Evolutionary conservation across 2,797 vertebrate species (phyloP), one percentile per base, ranked within the genome.

Genomic region (Pseudochirops cupreus): DNA sequence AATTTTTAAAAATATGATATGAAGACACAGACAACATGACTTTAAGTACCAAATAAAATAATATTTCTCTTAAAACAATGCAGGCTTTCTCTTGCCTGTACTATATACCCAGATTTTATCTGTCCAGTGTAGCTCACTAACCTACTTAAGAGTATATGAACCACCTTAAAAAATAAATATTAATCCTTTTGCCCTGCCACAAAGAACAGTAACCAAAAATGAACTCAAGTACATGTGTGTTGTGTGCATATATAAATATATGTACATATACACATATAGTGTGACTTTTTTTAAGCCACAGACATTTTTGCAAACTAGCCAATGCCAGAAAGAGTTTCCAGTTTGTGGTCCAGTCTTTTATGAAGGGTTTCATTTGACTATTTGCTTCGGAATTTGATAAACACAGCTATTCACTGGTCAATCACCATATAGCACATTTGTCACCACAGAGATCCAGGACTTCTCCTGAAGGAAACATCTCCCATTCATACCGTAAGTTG

Each of bases 311-410:
- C 57, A 92, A 93, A 92, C 74, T 93, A 2, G 0, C 91, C 91
- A 94, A 46, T 92, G 52, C 93, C 46, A 62, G 9, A 18, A 67
- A 94, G 74, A 97, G 93, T 67, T 91, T 98, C 94, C 33, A 96
- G 93, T 90, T 96, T 94, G 93, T 92, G 97, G 95, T 97, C 67
- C 95, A 93, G 94, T 52, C 91, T 97, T 96, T 96, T 91, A 94
- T 94, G 93, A 94, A 92, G 87, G 46, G 91, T 94, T 97, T 94
- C 89, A 52, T 67, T 97, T 95, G 94, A 97, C 94, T 97, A 93
- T 96, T 97, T 97, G 96, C 97, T 98, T 96, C 96, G 96, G 95
- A 96, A 97, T 97, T 95, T 96, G 95, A 97, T 96, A 96, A 97
- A 97, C 94, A 96, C 58, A 96, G 91, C 56, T 97, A 96, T 93